phyloP scores from a whole-genome alignment of 2,797 vertebrate species.

The Rhinatrema bivittatum region DNA sequence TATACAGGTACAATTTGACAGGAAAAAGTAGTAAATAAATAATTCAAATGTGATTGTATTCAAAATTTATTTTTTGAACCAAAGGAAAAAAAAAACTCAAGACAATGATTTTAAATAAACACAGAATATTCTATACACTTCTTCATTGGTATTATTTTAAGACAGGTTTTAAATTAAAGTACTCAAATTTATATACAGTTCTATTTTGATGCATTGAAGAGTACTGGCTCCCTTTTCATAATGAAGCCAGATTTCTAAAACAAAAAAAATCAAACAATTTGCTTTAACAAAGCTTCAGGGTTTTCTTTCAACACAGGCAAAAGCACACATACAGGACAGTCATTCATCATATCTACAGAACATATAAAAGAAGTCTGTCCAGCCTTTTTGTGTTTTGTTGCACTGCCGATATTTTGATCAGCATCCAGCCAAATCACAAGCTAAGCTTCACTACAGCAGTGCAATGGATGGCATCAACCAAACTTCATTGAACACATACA shows the following conservation, averaged over 20 bases:
- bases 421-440: slow-evolving; percentile 46
- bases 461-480: slow-evolving; percentile 57
- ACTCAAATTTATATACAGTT: slow-evolving; percentile 38
- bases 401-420: slow-evolving; percentile 53
- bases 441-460: slow-evolving; percentile 53
- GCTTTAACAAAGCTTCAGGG: slow-evolving; percentile 52
- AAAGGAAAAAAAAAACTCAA: slow-evolving; percentile 48
- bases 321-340: slow-evolving; percentile 44
- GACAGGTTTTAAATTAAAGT: slow-evolving; percentile 39
- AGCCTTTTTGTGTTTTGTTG: slow-evolving; percentile 47
- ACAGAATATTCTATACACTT: slow-evolving; percentile 43
- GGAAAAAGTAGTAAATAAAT: no score
- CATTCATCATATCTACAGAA: slow-evolving; percentile 49
- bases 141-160: slow-evolving; percentile 21
- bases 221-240: slow-evolving; percentile 33
- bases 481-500: slow-evolving; percentile 52
- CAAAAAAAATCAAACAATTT: slow-evolving; percentile 30
- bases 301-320: slow-evolving; percentile 47
- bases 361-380: slow-evolving; percentile 53
- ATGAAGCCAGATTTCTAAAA: slow-evolving; percentile 35
- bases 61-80: slow-evolving; percentile 67
- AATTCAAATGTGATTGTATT: slow-evolving; percentile 55
- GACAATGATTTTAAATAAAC: slow-evolving; percentile 65
- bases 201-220: slow-evolving; percentile 41
- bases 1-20: no score